A percentile compares a stretch with the other conserved stretches of the same genome.
These are phyloP conservation scores for Gila orcuttii DNA, from an alignment of 2,113 vertebrate species.

Conservation along the genomic window DNA sequence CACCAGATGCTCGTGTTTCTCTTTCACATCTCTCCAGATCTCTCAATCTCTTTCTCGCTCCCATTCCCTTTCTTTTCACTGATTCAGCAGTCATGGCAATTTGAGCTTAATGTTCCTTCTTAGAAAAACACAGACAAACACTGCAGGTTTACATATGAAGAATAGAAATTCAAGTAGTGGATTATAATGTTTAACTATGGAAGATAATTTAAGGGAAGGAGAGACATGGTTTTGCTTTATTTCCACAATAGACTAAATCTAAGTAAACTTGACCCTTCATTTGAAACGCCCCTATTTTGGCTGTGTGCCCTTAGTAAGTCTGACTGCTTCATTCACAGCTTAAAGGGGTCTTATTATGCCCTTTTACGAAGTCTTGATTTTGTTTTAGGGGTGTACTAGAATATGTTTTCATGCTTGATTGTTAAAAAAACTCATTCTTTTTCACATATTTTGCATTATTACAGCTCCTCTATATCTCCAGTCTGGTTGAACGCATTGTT, in stretches of 20 bases:
- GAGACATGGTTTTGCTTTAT: not conserved
- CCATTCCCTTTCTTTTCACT: not conserved
- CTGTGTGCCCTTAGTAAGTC: conserved; percentile 39
- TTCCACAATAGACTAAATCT: conserved; percentile 8
- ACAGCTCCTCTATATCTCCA: no score
- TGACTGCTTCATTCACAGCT: conserved; percentile 19
- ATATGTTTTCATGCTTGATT: no score
- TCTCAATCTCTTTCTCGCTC: not conserved
- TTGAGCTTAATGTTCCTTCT: conserved; percentile 32
- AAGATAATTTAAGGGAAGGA: not conserved
- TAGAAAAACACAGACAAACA: not conserved
- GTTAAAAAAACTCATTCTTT: no score
- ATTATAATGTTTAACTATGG: not conserved
- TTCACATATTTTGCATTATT: no score
- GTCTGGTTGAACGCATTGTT: no score
- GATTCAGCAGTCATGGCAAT: conserved; percentile 43
- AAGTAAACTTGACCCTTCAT: conserved; percentile 5
- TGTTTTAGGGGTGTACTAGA: no score
- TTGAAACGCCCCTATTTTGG: not conserved
- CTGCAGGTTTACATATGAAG: conserved; percentile 6
- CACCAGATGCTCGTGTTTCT: conserved; percentile 28
- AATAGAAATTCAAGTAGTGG: conserved; percentile 9
- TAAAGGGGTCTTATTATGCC: not conserved
- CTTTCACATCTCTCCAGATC: conserved; percentile 13
- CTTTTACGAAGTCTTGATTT: no score